Evolutionary conservation across 2,888 invertebrate species (phyloP).

Genomic region (Lasioglossum villosulum): DNA sequence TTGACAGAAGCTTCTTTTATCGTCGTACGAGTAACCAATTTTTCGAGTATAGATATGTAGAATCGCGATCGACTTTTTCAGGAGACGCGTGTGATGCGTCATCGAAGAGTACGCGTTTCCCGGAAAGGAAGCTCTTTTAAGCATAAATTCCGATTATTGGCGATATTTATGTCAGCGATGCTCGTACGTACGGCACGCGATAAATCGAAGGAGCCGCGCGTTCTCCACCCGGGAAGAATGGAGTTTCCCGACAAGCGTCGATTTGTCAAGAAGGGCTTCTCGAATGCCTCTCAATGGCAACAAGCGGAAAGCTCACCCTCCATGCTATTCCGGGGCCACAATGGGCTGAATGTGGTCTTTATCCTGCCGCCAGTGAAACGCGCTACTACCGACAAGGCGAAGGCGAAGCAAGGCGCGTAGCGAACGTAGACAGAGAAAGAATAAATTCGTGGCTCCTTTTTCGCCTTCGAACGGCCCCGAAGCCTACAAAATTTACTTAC

Average conservation of each 20-base stretch:
- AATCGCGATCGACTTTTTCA: conserved; percentile 23
- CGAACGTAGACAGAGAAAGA: conserved; percentile 40
- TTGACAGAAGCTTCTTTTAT: background rate
- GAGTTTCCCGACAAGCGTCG: conserved; percentile 82
- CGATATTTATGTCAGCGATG: conserved; percentile 79
- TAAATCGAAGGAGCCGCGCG: conserved; percentile 76
- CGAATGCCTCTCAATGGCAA: conserved; percentile 82
- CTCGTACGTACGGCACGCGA: conserved; percentile 77
- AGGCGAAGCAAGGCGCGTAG: background rate
- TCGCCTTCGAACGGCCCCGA: conserved; percentile 70
- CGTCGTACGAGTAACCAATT: background rate
- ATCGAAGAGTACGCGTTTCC: conserved; percentile 46
- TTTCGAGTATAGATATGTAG: background rate
- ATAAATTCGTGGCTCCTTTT: conserved; percentile 63
- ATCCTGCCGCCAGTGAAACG: conserved; percentile 67
- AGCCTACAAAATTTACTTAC: conserved; percentile 83
- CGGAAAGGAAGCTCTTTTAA: conserved; percentile 45
- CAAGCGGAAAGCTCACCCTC: conserved; percentile 82
- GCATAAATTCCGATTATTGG: conserved; percentile 80
- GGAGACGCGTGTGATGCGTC: conserved; percentile 11
- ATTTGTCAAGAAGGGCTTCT: conserved; percentile 83
- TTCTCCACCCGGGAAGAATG: conserved; percentile 76
- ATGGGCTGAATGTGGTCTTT: conserved; percentile 80
- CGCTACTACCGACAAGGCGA: conserved; percentile 31
- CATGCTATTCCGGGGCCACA: conserved; percentile 76